Conservation (phyloP, 2,113 vertebrate genomes). For the Madoqua kirkii region DNA sequence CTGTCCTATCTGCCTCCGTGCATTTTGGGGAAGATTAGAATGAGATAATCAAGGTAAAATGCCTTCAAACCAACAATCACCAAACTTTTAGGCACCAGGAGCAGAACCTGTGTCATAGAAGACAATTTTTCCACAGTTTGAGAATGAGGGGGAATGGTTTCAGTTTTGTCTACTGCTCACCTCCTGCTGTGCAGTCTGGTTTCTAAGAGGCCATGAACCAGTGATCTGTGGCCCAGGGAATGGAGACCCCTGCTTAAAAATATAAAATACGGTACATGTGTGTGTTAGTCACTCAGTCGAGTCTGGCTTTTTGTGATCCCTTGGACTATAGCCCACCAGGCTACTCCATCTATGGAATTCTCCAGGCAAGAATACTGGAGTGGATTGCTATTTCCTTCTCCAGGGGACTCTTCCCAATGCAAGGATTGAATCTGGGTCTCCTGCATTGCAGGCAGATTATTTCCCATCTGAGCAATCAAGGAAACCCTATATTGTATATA, state of each 20-base stretch:
- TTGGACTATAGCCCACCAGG: background rate
- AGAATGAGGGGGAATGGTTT: background rate
- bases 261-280: background rate
- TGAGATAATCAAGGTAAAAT: background rate
- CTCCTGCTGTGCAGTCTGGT: background rate
- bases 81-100: background rate
- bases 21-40: background rate
- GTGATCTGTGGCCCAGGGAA: background rate
- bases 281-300: background rate
- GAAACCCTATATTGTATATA: background rate
- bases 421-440: background rate
- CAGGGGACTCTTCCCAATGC: background rate
- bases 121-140: background rate
- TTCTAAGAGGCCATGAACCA: background rate
- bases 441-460: background rate
- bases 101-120: background rate
- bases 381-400: background rate
- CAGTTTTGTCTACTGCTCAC: background rate
- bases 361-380: background rate
- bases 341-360: background rate
- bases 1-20: background rate
- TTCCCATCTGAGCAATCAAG: background rate
- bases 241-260: background rate
- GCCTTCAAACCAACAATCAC: background rate
- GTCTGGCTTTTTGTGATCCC: background rate